These are phyloP conservation scores for Phyllostomus discolor DNA, from an alignment of 2,113 vertebrate species.

Conservation along the genomic window DNA sequence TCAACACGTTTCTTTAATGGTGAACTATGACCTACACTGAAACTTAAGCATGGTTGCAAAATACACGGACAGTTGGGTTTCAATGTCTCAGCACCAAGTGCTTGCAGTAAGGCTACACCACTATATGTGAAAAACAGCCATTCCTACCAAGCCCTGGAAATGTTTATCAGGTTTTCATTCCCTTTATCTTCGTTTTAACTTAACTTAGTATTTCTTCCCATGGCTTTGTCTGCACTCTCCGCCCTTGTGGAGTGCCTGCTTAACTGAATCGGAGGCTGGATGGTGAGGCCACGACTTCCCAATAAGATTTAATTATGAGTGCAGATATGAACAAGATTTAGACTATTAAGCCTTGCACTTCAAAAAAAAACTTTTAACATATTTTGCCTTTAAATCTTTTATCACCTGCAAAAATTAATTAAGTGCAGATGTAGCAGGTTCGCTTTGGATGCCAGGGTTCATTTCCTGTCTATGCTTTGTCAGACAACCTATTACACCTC, in stretches of 20 bases:
- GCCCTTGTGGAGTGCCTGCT: conserved; percentile 57
- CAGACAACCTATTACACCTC: conserved; percentile 97
- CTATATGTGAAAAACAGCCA: not conserved
- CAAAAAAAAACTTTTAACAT: conserved; percentile 89
- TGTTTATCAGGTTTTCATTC: conserved; percentile 35
- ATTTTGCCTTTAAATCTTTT: conserved; percentile 95
- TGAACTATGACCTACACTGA: conserved; percentile 27
- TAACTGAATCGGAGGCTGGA: conserved; percentile 75
- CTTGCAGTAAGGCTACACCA: not conserved
- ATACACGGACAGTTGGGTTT: not conserved
- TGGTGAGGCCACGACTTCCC: conserved; percentile 78
- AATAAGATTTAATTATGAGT: conserved; percentile 85
- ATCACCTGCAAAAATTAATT: conserved; percentile 98
- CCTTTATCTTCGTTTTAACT: conserved; percentile 45
- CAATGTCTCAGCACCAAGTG: not conserved
- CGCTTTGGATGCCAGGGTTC: conserved; percentile 95
- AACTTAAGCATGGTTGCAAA: conserved; percentile 39
- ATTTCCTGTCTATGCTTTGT: conserved; percentile 99
- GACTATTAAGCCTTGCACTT: conserved; percentile 82
- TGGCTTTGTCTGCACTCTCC: conserved; percentile 57
- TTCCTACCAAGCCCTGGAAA: not conserved
- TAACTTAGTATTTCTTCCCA: conserved; percentile 53
- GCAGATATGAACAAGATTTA: conserved; percentile 85
- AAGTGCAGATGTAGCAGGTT: conserved; percentile 97
- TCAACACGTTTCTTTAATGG: conserved; percentile 37